phyloP scores from a whole-genome alignment of 2,797 vertebrate species.

The Eleutherodactylus coqui region DNA sequence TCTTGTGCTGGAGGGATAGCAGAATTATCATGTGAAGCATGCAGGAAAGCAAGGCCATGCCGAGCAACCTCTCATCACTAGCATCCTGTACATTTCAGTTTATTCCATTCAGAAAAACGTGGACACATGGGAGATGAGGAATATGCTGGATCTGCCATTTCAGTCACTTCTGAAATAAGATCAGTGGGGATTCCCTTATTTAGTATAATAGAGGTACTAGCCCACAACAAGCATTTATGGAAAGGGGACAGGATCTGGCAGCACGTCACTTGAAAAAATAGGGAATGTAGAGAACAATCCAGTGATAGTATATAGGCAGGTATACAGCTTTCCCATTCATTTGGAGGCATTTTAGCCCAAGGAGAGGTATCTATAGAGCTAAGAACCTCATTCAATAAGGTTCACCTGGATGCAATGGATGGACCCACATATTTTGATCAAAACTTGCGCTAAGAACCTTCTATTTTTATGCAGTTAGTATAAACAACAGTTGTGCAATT shows the following conservation, averaged over 20 bases:
- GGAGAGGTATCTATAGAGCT: too few relatives aligned
- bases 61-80: not conserved
- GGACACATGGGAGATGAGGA: not conserved
- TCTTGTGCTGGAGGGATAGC: not conserved
- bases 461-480: too few relatives aligned
- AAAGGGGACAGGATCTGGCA: not conserved
- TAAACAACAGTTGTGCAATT: too few relatives aligned
- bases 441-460: too few relatives aligned
- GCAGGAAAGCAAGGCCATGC: not conserved
- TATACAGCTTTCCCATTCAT: too few relatives aligned
- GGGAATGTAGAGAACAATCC: not conserved
- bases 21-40: constrained; percentile 31
- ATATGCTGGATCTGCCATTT: not conserved
- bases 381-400: too few relatives aligned
- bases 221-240: not conserved
- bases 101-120: not conserved
- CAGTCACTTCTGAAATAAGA: constrained; percentile 22
- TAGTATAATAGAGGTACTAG: constrained; percentile 7
- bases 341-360: too few relatives aligned
- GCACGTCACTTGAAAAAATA: constrained; percentile 23
- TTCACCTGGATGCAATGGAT: too few relatives aligned
- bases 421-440: too few relatives aligned
- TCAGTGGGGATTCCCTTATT: not conserved
- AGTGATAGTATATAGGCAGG: too few relatives aligned
- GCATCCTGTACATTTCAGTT: not conserved